phyloP scores from a whole-genome alignment of 2,797 vertebrate species.

The Harpagifer antarcticus region DNA sequence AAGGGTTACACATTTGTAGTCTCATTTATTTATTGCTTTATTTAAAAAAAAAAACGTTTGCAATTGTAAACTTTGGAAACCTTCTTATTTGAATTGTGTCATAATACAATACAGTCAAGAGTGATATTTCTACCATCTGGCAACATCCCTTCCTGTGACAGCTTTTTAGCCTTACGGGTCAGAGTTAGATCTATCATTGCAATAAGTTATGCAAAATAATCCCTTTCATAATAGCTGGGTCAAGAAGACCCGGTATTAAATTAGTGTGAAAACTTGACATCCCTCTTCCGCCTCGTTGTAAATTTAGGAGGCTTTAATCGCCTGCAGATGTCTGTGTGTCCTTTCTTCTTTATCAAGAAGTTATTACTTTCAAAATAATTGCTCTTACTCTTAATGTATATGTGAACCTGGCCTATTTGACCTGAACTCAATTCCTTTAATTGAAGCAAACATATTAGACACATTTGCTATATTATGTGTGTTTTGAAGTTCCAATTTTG shows the following conservation, averaged over 20 bases:
- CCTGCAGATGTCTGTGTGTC: constrained; percentile 77
- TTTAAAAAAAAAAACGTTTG: constrained; percentile 68
- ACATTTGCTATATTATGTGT: constrained; percentile 69
- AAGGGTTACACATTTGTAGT: constrained; percentile 73
- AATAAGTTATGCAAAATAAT: constrained; percentile 60
- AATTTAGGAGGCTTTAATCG: constrained; percentile 79
- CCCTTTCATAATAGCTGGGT: constrained; percentile 58
- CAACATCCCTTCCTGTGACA: constrained; percentile 51
- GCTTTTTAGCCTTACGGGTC: constrained; percentile 49
- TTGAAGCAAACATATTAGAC: constrained; percentile 76
- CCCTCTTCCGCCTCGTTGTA: constrained; percentile 75
- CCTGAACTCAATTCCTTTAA: constrained; percentile 71
- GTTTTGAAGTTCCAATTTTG: constrained; percentile 81
- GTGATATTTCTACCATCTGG: constrained; percentile 68
- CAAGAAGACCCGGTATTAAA: constrained; percentile 67
- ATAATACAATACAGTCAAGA: constrained; percentile 52
- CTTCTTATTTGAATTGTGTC: constrained; percentile 72
- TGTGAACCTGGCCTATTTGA: constrained; percentile 76
- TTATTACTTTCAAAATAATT: constrained; percentile 85
- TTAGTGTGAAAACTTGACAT: constrained; percentile 78
- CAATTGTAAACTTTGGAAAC: constrained; percentile 77
- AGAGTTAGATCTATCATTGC: constrained; percentile 65
- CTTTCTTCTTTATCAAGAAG: constrained; percentile 75
- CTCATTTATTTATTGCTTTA: constrained; percentile 81
- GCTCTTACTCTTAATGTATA: constrained; percentile 72